Evolutionary conservation across 2,888 invertebrate genomes (phyloP).

Genomic region (Fabriciana adippe): DNA sequence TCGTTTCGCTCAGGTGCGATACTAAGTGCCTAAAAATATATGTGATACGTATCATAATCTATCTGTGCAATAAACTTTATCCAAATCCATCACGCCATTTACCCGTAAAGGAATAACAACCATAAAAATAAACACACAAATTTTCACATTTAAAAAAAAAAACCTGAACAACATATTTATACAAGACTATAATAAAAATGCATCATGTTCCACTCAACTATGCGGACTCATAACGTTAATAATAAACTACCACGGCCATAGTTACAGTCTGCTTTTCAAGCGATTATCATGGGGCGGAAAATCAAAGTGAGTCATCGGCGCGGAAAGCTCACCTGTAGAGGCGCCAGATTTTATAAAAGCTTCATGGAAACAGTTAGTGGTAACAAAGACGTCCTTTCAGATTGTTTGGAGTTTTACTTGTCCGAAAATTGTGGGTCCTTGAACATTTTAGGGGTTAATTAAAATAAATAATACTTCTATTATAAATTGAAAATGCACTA

Average conservation of each 20-base stretch:
- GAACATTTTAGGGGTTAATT: no score
- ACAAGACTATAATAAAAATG: not conserved
- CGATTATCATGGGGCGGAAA: slow-evolving; percentile 50
- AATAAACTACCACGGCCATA: slow-evolving; percentile 26
- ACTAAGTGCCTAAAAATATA: no score
- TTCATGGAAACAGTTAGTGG: slow-evolving; percentile 23
- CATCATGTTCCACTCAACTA: slow-evolving; percentile 1
- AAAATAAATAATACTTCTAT: no score
- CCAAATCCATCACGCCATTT: no score
- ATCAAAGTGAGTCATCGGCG: slow-evolving; percentile 48
- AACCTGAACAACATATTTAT: not conserved
- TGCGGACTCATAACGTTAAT: slow-evolving; percentile 19
- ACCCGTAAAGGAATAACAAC: no score
- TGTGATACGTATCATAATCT: no score
- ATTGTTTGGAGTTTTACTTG: not conserved
- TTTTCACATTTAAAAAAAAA: not conserved
- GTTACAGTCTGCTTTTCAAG: slow-evolving; percentile 48
- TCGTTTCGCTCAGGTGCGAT: no score
- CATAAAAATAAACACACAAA: no score
- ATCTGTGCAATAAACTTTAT: no score
- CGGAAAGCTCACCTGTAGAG: slow-evolving; percentile 34
- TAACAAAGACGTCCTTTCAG: slow-evolving; percentile 16
- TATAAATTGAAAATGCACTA: no score
- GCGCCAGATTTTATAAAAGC: slow-evolving; percentile 29
- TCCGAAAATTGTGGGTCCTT: no score